Evolutionary conservation across 2,113 vertebrate species (phyloP).

Genomic region (Mobula birostris): DNA sequence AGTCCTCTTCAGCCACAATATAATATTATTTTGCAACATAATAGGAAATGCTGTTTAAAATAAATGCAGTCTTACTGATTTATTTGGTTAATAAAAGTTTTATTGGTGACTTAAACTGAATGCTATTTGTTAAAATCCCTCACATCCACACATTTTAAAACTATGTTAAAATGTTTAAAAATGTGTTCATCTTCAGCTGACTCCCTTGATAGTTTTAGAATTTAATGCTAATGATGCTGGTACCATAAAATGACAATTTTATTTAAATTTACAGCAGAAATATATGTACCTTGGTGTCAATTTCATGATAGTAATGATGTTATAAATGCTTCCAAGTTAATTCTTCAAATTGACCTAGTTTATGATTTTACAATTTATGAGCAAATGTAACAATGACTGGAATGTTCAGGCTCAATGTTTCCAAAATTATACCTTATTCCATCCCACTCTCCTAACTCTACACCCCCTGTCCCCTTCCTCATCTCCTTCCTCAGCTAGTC

Average conservation of each 20-base stretch:
- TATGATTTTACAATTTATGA: too few species aligned
- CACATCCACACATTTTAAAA: not conserved
- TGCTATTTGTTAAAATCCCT: not conserved
- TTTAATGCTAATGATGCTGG: not conserved
- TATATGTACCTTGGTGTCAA: not conserved
- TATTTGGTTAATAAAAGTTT: not conserved
- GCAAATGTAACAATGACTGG: not conserved
- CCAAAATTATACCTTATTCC: not conserved
- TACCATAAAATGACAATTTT: not conserved
- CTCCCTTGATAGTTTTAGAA: not conserved
- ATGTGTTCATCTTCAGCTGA: not conserved
- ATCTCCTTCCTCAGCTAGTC: too few species aligned
- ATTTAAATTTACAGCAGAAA: not conserved
- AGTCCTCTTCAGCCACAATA: not conserved
- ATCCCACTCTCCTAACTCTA: too few species aligned
- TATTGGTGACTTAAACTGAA: not conserved
- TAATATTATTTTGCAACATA: not conserved
- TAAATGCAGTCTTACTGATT: not conserved
- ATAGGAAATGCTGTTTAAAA: not conserved
- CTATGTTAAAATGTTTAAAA: not conserved
- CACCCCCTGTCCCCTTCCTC: too few species aligned
- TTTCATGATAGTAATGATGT: not conserved
- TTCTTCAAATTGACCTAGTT: too few species aligned
- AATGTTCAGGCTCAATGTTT: not conserved
- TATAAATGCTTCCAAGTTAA: not conserved